Conservation (phyloP, 2,888 invertebrate genomes). For the Slavum lentiscoides region DNA sequence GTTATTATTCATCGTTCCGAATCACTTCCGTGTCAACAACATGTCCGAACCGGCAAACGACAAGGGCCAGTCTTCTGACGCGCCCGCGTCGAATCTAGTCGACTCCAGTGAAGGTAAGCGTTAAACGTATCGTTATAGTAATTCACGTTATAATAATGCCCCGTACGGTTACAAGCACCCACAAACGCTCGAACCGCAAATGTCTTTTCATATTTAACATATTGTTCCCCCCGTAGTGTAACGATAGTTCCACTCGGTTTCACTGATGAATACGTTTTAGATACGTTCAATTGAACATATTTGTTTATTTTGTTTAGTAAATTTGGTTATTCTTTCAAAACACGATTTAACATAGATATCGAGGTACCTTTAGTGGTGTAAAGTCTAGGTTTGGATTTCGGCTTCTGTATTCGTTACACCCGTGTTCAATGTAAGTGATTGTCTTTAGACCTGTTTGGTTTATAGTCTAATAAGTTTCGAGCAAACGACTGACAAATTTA, state of each 20-base stretch:
- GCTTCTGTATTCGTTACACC: background rate
- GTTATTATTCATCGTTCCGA: background rate
- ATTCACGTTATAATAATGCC: too few species aligned
- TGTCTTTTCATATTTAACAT: constrained; percentile 3
- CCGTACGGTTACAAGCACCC: too few species aligned
- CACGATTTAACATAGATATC: background rate
- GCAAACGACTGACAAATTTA: too few species aligned
- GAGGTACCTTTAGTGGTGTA: too few species aligned
- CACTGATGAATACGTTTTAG: too few species aligned
- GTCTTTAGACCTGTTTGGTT: too few species aligned
- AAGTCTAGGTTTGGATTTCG: background rate
- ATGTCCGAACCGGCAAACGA: constrained; percentile 31
- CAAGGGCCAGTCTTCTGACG: background rate
- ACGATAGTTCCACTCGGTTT: background rate
- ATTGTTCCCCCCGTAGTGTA: background rate
- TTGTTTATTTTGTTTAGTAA: too few species aligned
- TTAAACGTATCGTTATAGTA: background rate
- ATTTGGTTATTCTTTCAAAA: background rate
- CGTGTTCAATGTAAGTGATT: too few species aligned
- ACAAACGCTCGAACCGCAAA: too few species aligned
- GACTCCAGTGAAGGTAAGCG: constrained; percentile 19
- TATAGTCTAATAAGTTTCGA: background rate
- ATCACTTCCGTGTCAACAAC: background rate
- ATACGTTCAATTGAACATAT: too few species aligned
- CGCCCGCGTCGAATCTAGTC: background rate